Evolutionary conservation across 37 sponge, comb jelly and placozoan species (phyloP), one percentile per base, ranked within the genome.

Genomic region (Crambe crambe): DNA sequence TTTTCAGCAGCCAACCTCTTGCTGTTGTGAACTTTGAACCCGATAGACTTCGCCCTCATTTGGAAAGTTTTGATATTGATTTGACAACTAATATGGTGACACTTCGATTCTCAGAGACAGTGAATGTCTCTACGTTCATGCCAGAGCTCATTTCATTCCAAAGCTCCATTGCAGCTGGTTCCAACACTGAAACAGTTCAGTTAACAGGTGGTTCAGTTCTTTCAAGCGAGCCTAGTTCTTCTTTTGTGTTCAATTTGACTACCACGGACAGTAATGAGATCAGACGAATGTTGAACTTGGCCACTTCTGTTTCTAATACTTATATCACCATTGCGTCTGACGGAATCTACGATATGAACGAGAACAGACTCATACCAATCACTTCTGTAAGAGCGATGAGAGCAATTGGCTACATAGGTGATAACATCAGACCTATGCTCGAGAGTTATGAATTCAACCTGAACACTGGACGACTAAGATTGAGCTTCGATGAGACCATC

Each of bases 401-500:
- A 41, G 94, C 76, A 36, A 67, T 60, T 36, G 61, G 44, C 17
- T 93, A 72, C 72, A 88, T 62, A 51, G 80, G 75, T 37, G 97
- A 96, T 79, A 65, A 59, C 20, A 79, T 77, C 6, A 51, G 72
- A 10, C 94, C 97, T 40, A 38, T 20, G 15, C 73, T 93, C 12
- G 25, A 54, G 12, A 42, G 56, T 26, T 93, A 69, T 64, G 65
- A 74, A 1, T 87, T 96, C 68, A 77, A 96, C 60, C 89, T 96
- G 2, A 78, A 93, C 39, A n/a, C 78, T 77, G 91, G 90, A 9
- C 56, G 81, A 12, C 67, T 96, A 2, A 72, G 64, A 18, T 58
- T 96, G 31, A 74, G 38, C 32, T 96, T 93, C 76, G 88, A 87
- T 87, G 93, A 92, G 77, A 96, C 97, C 41, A 84, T 96, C 9